A percentile compares a stretch with the other conserved stretches of the same genome.
phyloP scores from a whole-genome alignment of 64 coral and sea anemone genomes.

The Acropora yongei region DNA sequence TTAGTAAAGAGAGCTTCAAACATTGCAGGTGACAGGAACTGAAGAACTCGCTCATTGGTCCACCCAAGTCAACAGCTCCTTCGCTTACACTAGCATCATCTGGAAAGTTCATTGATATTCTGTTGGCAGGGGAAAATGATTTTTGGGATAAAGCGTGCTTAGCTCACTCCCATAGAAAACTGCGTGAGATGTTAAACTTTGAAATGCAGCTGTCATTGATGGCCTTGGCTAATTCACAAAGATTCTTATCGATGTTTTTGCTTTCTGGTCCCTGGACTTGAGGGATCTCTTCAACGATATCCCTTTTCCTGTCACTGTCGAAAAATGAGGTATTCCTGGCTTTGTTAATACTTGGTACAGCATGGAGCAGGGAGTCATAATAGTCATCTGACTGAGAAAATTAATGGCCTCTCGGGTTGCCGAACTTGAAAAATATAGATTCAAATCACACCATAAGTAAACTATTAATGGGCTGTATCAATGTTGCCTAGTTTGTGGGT shows the following conservation, averaged over 20 bases:
- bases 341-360: not conserved
- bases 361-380: conserved; percentile 35
- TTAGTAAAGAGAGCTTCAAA: not conserved
- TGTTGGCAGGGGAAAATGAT: conserved; percentile 62
- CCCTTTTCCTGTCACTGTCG: conserved; percentile 17
- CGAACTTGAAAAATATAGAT: too few species aligned
- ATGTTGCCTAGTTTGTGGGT: too few species aligned
- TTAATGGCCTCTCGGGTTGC: too few species aligned
- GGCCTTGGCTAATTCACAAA: conserved; percentile 39
- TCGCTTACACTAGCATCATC: conserved; percentile 63
- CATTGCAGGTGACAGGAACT: not conserved
- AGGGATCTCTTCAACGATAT: not conserved
- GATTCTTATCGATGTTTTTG: conserved; percentile 42
- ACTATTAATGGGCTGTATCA: too few species aligned
- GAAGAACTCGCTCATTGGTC: conserved; percentile 67
- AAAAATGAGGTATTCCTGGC: not conserved
- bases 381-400: conserved; percentile 17
- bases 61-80: conserved; percentile 68
- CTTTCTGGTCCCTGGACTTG: not conserved
- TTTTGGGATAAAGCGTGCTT: conserved; percentile 52
- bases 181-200: conserved; percentile 69
- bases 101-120: conserved; percentile 79
- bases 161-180: conserved; percentile 63
- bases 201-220: conserved; percentile 39
- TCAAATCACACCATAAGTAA: too few species aligned